A percentile compares a stretch with the other conserved stretches of the same genome.
These are phyloP conservation scores for Coelopa pilipes DNA, from an alignment of 2,888 invertebrate genomes.

Conservation along the genomic window DNA sequence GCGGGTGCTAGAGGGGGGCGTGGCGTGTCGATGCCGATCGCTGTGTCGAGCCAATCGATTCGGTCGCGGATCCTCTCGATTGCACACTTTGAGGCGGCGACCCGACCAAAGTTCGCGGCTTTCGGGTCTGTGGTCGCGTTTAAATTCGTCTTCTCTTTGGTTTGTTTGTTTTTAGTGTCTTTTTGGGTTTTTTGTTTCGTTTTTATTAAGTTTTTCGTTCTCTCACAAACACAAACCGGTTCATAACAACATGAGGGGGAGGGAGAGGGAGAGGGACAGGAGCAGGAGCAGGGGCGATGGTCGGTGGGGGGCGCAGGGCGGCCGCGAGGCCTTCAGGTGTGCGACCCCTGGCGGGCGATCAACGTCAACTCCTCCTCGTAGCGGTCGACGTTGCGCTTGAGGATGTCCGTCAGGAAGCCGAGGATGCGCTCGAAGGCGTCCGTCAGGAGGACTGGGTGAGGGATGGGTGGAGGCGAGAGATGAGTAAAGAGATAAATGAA, in stretches of 20 bases:
- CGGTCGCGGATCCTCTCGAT: no score
- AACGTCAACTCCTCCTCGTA: conserved; percentile 74
- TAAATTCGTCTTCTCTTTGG: no score
- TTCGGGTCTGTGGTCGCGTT: no score
- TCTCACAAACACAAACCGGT: no score
- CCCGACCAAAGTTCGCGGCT: no score
- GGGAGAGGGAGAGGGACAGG: not conserved
- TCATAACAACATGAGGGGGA: conserved; percentile 4
- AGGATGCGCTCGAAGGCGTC: conserved; percentile 96
- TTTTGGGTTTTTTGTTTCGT: no score
- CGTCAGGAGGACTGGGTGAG: conserved; percentile 85
- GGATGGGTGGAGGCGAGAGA: not conserved
- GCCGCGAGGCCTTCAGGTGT: conserved; percentile 27
- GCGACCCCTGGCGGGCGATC: conserved; percentile 54
- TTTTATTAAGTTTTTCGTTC: no score
- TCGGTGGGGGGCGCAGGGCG: not conserved
- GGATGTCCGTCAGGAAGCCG: conserved; percentile 96
- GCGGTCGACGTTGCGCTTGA: conserved; percentile 95
- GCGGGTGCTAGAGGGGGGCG: no score
- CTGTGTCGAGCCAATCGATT: no score
- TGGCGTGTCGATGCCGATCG: no score
- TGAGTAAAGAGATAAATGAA: not conserved
- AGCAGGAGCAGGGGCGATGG: not conserved
- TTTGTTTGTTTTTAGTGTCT: no score
- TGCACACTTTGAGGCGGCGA: no score